A percentile compares a stretch with the other conserved stretches of the same genome.
Conservation (phyloP, 1,140 invertebrate species). For the Cyphomyrmex costatus region DNA sequence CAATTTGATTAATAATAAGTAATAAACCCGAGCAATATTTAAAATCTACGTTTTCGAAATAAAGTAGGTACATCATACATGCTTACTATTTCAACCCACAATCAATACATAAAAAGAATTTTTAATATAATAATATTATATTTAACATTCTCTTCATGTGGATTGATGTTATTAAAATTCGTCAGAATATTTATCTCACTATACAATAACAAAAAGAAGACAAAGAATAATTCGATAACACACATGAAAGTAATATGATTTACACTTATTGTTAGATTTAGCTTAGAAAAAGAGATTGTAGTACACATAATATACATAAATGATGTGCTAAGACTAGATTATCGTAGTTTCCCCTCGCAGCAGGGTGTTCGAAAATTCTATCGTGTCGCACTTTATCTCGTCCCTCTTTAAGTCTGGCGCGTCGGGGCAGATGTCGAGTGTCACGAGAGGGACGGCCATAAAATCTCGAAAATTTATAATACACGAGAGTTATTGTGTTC, state of each 20-base stretch:
- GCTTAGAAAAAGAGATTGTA: slow-evolving; percentile 8
- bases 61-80: background rate
- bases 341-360: slow-evolving; percentile 61
- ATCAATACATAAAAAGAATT: too few relatives aligned
- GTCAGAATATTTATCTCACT: background rate
- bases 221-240: too few relatives aligned
- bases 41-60: background rate
- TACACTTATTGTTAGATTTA: too few relatives aligned
- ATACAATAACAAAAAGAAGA: too few relatives aligned
- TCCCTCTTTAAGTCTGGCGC: slow-evolving; percentile 51
- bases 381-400: slow-evolving; percentile 60
- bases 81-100: background rate
- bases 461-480: slow-evolving; percentile 60
- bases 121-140: slow-evolving; percentile 4
- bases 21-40: background rate
- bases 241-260: too few relatives aligned
- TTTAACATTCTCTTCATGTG: too few relatives aligned
- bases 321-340: slow-evolving; percentile 54
- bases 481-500: slow-evolving; percentile 54
- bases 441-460: slow-evolving; percentile 16
- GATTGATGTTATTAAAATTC: background rate
- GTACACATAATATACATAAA: slow-evolving; percentile 29
- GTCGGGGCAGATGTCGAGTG: slow-evolving; percentile 35
- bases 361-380: slow-evolving; percentile 67
- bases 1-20: slow-evolving; percentile 7